phyloP scores from a whole-genome alignment of 1,140 invertebrate genomes.

The Semibalanus balanoides region DNA sequence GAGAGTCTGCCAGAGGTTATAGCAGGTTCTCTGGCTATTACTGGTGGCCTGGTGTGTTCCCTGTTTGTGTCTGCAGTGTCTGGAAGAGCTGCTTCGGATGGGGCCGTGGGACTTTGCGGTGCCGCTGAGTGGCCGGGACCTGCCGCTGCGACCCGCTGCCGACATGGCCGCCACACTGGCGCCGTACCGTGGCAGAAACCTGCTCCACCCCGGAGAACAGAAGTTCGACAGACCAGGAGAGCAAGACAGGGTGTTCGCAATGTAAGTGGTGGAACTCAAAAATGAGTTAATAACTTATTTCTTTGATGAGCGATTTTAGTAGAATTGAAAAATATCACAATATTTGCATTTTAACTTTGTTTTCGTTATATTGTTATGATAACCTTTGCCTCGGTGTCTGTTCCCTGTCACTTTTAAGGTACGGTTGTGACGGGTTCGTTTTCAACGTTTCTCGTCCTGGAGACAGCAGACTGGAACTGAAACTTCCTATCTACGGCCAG shows the following conservation, averaged over 20 bases:
- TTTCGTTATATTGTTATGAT: too few relatives aligned
- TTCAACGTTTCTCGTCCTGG: background rate
- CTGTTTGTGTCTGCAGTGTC: too few relatives aligned
- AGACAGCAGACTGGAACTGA: background rate
- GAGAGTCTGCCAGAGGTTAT: too few relatives aligned
- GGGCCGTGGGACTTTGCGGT: constrained; percentile 23
- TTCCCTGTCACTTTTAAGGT: background rate
- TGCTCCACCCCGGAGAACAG: constrained; percentile 8
- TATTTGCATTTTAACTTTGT: too few relatives aligned
- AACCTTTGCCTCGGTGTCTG: too few relatives aligned
- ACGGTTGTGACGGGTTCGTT: background rate
- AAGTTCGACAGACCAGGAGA: background rate
- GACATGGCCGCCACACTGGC: constrained; percentile 21
- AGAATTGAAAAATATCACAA: too few relatives aligned
- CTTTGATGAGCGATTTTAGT: too few relatives aligned
- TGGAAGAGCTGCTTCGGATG: constrained; percentile 21
- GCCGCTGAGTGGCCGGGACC: constrained; percentile 22
- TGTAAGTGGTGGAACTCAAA: too few relatives aligned
- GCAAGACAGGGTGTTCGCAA: background rate
- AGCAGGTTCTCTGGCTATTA: too few relatives aligned
- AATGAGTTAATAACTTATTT: too few relatives aligned
- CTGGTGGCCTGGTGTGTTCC: too few relatives aligned
- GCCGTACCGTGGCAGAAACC: constrained; percentile 20
- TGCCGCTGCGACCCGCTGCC: constrained; percentile 21
- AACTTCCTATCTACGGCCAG: background rate